A percentile compares a stretch with the other conserved stretches of the same genome.
Evolutionary conservation across 2,888 invertebrate species (phyloP).

Genomic region (Cheiracanthium punctorium): DNA sequence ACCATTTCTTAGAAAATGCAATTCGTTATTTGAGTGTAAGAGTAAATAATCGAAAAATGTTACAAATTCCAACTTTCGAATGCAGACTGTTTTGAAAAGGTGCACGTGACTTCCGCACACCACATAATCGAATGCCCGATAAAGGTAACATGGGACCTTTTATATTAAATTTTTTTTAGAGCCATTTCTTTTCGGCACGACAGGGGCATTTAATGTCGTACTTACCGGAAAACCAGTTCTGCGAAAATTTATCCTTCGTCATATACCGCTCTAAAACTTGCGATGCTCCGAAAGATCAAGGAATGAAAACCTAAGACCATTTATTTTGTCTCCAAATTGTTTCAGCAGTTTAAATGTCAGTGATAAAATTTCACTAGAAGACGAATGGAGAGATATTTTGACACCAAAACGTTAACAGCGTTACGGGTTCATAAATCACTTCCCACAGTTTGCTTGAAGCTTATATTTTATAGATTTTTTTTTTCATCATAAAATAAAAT

Average conservation of each 20-base stretch:
- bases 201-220: too few relatives aligned
- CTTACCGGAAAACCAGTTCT: slow-evolving; percentile 28
- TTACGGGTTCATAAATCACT: slow-evolving; percentile 50
- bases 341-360: slow-evolving; percentile 47
- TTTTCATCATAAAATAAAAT: not conserved
- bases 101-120: too few relatives aligned
- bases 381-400: slow-evolving; percentile 59
- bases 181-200: too few relatives aligned
- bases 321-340: slow-evolving; percentile 59
- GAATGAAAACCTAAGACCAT: slow-evolving; percentile 52
- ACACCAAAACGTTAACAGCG: slow-evolving; percentile 46
- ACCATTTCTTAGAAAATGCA: too few relatives aligned
- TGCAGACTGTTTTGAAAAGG: too few relatives aligned
- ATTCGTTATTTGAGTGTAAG: too few relatives aligned
- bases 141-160: too few relatives aligned
- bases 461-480: slow-evolving; percentile 29
- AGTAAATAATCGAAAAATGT: too few relatives aligned
- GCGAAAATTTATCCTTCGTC: slow-evolving; percentile 20
- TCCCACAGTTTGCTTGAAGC: slow-evolving; percentile 30
- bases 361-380: slow-evolving; percentile 58
- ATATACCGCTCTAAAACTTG: slow-evolving; percentile 6
- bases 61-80: too few relatives aligned
- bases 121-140: too few relatives aligned
- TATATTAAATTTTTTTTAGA: too few relatives aligned
- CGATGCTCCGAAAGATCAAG: slow-evolving; percentile 42